Base-by-base conservation (phyloP, 2,888 invertebrate species). In the Drosophila falleni region DNA sequence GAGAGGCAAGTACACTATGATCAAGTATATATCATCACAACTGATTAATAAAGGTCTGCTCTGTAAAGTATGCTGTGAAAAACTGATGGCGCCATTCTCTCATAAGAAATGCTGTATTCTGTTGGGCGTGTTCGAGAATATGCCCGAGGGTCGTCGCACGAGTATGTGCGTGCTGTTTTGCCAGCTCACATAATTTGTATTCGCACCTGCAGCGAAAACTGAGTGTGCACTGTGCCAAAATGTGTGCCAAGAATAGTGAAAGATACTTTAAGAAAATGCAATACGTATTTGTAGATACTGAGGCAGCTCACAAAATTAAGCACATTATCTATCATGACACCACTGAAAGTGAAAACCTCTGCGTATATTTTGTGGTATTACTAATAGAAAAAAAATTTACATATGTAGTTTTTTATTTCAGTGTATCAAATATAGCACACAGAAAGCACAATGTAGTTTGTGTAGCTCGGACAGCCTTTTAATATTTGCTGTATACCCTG, bases 121-220 rank as follows among this genome's bases (percentile, higher is more conserved):
- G 42, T n/a, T 33, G 39, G 31, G 6, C 19, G 55, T 42, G 39
- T 50, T n/a, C 53, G 16, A 3, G 15, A 37, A 31, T 41, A 15
- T 37, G 44, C 31, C 37, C 23, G 49, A 29, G 29, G 46, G 46
- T 35, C 23, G 39, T 29, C n/a, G 13, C 16, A 23, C 26, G 15
- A 23, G 46, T 41, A 46, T 42, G 51, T 44, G 60, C 69, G 64
- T 70, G 74, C 69, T 69, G 60, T 70, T 70, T 64, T 59, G 37
- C 54, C 46, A 62, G 65, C 44, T 59, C 54, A 71, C 61, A 65
- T 75, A 59, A 75, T 65, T 75, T 74, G 66, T 71, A 71, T 65
- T 75, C 58, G 31, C 61, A 63, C 58, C 65, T 71, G 61, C 61
- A 62, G 76, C 54, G 13, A 49, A 39, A 39, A 44, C 16, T 31